Evolutionary conservation across 1,140 invertebrate genomes (phyloP).

Genomic region (Acromyrmex charruanus): DNA sequence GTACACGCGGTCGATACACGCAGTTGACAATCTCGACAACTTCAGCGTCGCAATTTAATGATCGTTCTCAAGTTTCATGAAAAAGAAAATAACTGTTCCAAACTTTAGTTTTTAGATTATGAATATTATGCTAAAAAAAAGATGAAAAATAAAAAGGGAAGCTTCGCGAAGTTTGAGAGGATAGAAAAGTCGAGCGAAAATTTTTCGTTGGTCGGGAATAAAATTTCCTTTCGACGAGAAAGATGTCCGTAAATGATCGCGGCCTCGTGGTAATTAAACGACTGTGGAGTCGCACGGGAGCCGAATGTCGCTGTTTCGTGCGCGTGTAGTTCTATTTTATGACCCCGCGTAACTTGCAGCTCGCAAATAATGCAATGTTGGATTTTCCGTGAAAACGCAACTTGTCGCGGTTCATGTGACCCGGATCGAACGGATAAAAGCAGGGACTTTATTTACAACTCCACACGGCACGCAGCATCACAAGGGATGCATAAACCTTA

Average conservation of each 20-base stretch:
- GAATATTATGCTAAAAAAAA: not conserved
- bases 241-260: not conserved
- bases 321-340: constrained; percentile 38
- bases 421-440: constrained; percentile 49
- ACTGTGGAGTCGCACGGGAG: not conserved
- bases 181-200: not conserved
- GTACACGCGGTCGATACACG: not conserved
- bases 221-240: constrained; percentile 24
- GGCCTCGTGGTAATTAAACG: constrained; percentile 39
- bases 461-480: constrained; percentile 23
- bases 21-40: not conserved
- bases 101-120: not conserved
- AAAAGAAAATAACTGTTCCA: not conserved
- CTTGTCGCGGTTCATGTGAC: constrained; percentile 31
- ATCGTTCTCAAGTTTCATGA: not conserved
- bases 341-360: constrained; percentile 13
- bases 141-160: not conserved
- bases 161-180: not conserved
- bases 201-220: not conserved
- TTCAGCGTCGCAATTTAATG: not conserved
- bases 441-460: constrained; percentile 63
- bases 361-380: constrained; percentile 38
- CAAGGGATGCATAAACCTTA: constrained; percentile 65
- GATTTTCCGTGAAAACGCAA: constrained; percentile 37
- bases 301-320: constrained; percentile 13